phyloP scores from a whole-genome alignment of 1,140 invertebrate genomes.

The Leptinotarsa lineolata region DNA sequence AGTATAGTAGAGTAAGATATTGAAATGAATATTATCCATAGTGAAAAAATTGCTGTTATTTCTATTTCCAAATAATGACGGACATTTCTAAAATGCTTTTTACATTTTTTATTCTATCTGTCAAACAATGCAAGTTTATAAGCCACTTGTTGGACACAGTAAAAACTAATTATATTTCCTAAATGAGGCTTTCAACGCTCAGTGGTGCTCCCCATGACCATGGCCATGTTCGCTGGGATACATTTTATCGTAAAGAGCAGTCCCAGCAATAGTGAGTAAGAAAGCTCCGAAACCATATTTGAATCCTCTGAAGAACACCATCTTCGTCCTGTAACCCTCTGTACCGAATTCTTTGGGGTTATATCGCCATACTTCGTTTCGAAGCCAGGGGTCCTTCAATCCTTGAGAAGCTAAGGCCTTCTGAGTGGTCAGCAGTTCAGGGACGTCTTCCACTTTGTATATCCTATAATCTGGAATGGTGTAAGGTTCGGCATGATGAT shows the following conservation, averaged over 20 bases:
- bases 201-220: conserved; percentile 47
- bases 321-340: conserved; percentile 45
- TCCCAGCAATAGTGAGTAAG: conserved; percentile 64
- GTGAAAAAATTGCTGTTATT: too few species aligned
- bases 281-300: conserved; percentile 67
- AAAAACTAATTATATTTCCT: too few species aligned
- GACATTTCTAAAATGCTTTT: too few species aligned
- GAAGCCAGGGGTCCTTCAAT: conserved; percentile 82
- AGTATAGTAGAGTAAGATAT: too few species aligned
- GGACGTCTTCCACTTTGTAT: conserved; percentile 73
- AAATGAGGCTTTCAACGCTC: too few species aligned
- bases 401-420: conserved; percentile 68
- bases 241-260: conserved; percentile 59
- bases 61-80: too few species aligned
- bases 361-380: conserved; percentile 82
- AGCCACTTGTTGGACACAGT: too few species aligned
- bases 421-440: conserved; percentile 66
- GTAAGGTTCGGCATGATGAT: conserved; percentile 57
- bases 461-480: conserved; percentile 70
- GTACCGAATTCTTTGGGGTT: conserved; percentile 61
- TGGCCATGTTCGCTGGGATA: conserved; percentile 59
- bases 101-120: too few species aligned
- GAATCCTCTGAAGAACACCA: conserved; percentile 64
- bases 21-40: too few species aligned
- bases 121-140: too few species aligned